Conservation (phyloP, 64 coral and sea anemone genomes). For the Hydrozoanthus tunicans region DNA sequence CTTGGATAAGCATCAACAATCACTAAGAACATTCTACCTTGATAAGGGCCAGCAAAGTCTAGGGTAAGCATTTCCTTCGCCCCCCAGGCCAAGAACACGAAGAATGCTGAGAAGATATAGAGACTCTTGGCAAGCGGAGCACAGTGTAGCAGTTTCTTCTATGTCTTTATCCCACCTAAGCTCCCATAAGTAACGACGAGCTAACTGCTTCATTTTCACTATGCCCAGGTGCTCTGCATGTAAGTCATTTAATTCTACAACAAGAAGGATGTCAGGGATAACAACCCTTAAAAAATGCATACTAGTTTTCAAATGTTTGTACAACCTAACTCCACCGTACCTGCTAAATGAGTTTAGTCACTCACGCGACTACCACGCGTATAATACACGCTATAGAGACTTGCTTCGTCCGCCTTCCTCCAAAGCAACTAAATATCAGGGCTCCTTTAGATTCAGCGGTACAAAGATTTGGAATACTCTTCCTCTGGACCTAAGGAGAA, state of each 20-base stretch:
- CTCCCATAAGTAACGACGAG: not conserved
- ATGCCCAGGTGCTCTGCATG: slow-evolving; percentile 49
- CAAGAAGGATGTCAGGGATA: slow-evolving; percentile 27
- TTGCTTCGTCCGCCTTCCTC: too few relatives aligned
- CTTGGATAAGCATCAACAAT: slow-evolving; percentile 64
- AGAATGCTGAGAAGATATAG: not conserved
- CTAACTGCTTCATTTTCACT: slow-evolving; percentile 10
- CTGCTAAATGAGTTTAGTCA: too few relatives aligned
- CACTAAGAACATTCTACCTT: slow-evolving; percentile 30
- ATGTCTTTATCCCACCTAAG: not conserved
- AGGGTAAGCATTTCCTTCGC: slow-evolving; percentile 38
- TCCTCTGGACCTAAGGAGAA: too few relatives aligned
- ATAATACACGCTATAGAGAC: too few relatives aligned
- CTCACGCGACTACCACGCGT: too few relatives aligned
- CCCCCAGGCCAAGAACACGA: slow-evolving; percentile 48
- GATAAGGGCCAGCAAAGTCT: slow-evolving; percentile 44
- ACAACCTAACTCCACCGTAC: too few relatives aligned
- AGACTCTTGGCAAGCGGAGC: slow-evolving; percentile 36
- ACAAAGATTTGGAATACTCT: too few relatives aligned
- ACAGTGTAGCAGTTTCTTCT: not conserved
- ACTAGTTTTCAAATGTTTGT: too few relatives aligned
- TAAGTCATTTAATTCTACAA: not conserved
- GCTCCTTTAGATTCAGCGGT: too few relatives aligned
- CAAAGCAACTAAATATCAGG: too few relatives aligned
- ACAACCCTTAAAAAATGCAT: not conserved